These are phyloP conservation scores for Otolemur garnettii DNA, from an alignment of 2,113 vertebrate genomes.

Conservation along the genomic window DNA sequence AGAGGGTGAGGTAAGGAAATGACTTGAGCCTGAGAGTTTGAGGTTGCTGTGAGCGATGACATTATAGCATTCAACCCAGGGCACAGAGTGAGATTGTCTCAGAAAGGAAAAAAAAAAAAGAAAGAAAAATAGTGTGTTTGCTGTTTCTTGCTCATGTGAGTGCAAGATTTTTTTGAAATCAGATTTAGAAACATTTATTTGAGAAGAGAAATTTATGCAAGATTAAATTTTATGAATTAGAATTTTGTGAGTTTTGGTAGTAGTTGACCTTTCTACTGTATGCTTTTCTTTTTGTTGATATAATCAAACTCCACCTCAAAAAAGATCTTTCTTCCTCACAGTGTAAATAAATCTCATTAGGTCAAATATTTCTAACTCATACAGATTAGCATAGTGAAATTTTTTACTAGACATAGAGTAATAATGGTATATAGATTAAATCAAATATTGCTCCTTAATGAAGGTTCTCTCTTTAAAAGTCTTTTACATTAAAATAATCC, in stretches of 20 bases:
- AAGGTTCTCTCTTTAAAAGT: neutral
- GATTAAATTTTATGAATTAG: constrained; percentile 21
- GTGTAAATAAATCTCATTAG: neutral
- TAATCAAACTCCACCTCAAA: neutral
- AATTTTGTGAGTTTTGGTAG: constrained; percentile 1
- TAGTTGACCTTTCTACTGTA: neutral
- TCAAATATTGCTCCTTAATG: neutral
- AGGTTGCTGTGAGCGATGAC: too few relatives aligned
- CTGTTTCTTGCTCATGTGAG: neutral
- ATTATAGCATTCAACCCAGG: too few relatives aligned
- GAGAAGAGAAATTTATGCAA: neutral
- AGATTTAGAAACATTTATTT: constrained; percentile 17
- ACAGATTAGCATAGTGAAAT: neutral
- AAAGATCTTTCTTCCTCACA: neutral
- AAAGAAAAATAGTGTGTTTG: neutral
- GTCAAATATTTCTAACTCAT: constrained; percentile 5
- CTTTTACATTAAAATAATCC: constrained; percentile 15
- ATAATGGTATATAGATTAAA: neutral
- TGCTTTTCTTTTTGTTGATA: neutral
- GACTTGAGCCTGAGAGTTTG: too few relatives aligned
- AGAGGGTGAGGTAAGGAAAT: too few relatives aligned
- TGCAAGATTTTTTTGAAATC: neutral
- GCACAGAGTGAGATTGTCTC: too few relatives aligned
- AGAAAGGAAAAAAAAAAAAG: neutral
- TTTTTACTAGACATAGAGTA: neutral